Conservation (phyloP, 37 sponge, comb jelly and placozoan genomes). For the Spongilla lacustris region DNA sequence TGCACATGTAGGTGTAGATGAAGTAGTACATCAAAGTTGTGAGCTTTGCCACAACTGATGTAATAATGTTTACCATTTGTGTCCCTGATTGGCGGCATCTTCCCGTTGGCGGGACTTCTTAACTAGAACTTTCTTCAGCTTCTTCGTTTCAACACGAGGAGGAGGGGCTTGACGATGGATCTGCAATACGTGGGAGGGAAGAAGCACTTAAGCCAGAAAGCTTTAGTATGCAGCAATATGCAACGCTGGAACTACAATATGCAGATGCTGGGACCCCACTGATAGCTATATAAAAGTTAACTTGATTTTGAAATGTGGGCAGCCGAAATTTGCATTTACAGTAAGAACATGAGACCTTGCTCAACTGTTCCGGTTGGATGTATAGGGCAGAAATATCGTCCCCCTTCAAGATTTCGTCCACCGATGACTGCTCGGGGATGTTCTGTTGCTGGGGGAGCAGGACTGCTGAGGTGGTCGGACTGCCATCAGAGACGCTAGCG, state of each 20-base stretch:
- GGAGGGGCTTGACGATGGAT: neutral
- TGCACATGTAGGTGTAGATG: neutral
- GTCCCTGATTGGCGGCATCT: neutral
- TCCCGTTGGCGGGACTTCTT: neutral
- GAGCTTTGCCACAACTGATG: no score
- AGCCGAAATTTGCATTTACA: neutral
- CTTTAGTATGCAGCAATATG: no score
- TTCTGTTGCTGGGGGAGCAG: neutral
- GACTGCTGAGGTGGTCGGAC: neutral
- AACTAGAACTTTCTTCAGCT: neutral
- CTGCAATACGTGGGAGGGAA: neutral
- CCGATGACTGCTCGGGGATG: neutral
- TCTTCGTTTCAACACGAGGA: neutral
- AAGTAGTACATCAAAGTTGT: neutral
- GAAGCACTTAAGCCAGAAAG: neutral
- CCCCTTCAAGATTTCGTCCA: slow-evolving; percentile 47
- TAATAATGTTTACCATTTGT: neutral
- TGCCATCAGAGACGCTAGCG: neutral
- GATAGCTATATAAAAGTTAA: no score
- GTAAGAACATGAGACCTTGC: slow-evolving; percentile 6
- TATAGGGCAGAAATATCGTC: slow-evolving; percentile 39
- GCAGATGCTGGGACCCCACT: no score
- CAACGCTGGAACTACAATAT: no score
- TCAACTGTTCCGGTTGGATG: slow-evolving; percentile 36
- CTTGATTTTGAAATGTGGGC: no score